Conservation (phyloP, 1,140 invertebrate genomes). For the Amyelois transitella region DNA sequence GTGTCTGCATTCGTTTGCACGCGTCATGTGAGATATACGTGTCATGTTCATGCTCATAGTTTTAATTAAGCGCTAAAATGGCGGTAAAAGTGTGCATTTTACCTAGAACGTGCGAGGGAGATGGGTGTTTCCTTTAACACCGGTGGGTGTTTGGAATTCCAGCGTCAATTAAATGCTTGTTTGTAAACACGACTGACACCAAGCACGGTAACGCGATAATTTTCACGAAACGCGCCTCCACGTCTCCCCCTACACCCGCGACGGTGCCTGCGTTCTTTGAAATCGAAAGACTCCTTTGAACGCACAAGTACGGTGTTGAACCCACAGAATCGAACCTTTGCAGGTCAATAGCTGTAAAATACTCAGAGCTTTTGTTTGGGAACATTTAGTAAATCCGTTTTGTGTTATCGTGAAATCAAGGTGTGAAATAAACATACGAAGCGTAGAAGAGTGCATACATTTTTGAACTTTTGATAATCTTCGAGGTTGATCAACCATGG, state of each 20-base stretch:
- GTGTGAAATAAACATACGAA: not conserved
- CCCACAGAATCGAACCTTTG: not conserved
- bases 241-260: conserved; percentile 8
- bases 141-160: conserved; percentile 50
- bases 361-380: not conserved
- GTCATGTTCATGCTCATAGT: not conserved
- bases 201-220: conserved; percentile 24
- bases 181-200: conserved; percentile 46
- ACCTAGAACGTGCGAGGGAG: conserved; percentile 13
- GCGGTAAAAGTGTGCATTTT: not conserved
- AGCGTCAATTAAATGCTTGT: conserved; percentile 51
- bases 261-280: conserved; percentile 16
- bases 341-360: not conserved
- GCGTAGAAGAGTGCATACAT: too few species aligned
- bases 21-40: not conserved
- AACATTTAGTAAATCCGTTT: not conserved
- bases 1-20: not conserved
- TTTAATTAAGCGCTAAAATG: not conserved
- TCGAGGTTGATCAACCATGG: too few species aligned
- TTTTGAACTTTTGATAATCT: too few species aligned
- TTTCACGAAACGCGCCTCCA: conserved; percentile 41
- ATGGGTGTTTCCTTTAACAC: conserved; percentile 39
- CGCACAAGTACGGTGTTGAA: conserved; percentile 1
- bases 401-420: not conserved
- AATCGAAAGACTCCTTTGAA: conserved; percentile 19